A percentile compares a stretch with the other conserved stretches of the same genome.
phyloP scores from a whole-genome alignment of 1,140 invertebrate species.

The Panulirus ornatus region DNA sequence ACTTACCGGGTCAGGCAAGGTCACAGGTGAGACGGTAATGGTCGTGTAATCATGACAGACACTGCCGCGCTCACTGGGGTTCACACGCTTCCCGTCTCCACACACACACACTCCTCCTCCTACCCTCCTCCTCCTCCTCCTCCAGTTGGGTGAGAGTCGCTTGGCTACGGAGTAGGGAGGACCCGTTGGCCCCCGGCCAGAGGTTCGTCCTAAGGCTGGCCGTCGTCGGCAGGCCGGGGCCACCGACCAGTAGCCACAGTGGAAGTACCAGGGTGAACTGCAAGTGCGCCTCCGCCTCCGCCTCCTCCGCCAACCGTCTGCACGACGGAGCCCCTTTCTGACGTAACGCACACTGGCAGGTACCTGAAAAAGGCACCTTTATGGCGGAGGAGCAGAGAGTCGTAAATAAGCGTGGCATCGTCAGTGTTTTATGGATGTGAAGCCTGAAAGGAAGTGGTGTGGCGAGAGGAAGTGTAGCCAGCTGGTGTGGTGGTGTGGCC shows the following conservation, averaged over 20 bases:
- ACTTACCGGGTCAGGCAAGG: slow-evolving; percentile 68
- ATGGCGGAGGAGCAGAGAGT: background rate
- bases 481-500: too few relatives aligned
- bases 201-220: too few relatives aligned
- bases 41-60: slow-evolving; percentile 19
- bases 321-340: background rate
- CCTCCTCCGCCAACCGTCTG: background rate
- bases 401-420: background rate
- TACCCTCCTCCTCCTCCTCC: too few relatives aligned
- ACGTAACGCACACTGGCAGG: background rate
- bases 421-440: slow-evolving; percentile 22
- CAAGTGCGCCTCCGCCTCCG: background rate
- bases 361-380: background rate
- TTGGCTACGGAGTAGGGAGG: too few relatives aligned
- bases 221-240: too few relatives aligned
- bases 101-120: background rate
- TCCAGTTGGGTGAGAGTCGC: too few relatives aligned
- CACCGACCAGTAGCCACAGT: background rate
- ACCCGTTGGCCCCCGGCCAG: background rate
- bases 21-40: slow-evolving; percentile 57
- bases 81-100: background rate
- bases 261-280: background rate
- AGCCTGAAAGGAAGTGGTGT: slow-evolving; percentile 33
- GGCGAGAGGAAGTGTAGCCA: slow-evolving; percentile 48
- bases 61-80: background rate